These are phyloP conservation scores for Nasua narica DNA, from an alignment of 2,797 vertebrate genomes.

Conservation along the genomic window DNA sequence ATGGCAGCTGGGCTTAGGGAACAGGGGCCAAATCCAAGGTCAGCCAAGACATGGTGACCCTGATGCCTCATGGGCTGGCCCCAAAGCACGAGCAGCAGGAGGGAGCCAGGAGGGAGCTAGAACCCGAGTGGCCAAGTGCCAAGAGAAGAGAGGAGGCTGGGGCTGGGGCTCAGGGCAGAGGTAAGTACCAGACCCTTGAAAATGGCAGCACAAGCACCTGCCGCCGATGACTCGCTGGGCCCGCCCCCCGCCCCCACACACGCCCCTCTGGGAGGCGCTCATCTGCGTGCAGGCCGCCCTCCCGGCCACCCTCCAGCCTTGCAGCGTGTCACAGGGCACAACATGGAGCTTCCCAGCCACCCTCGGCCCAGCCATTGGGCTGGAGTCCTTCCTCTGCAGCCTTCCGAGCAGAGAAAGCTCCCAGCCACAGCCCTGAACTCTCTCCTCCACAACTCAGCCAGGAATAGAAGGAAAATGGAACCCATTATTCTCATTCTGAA, in stretches of 20 bases:
- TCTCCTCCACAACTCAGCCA: conserved; percentile 36
- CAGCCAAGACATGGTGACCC: neutral
- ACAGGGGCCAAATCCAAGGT: conserved; percentile 6
- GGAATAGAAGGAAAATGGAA: conserved; percentile 61
- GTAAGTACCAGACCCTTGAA: neutral
- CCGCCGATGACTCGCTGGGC: neutral
- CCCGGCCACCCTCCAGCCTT: neutral
- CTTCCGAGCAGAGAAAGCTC: conserved; percentile 1
- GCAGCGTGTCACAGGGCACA: neutral
- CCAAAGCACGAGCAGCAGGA: neutral
- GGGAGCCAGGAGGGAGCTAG: neutral
- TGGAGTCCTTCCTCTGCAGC: neutral
- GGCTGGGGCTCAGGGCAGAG: neutral
- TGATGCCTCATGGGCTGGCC: neutral
- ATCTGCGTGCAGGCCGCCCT: neutral
- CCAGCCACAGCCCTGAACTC: neutral
- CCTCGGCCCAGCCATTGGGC: neutral
- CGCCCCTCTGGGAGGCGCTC: neutral
- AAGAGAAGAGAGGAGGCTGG: neutral
- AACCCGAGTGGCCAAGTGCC: neutral
- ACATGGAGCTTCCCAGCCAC: neutral
- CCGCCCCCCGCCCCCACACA: neutral
- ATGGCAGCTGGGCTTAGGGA: neutral
- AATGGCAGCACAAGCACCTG: too few relatives aligned
- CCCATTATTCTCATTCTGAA: conserved; percentile 66